Conservation (phyloP, 2,113 vertebrate genomes). For the Alethe diademata region DNA sequence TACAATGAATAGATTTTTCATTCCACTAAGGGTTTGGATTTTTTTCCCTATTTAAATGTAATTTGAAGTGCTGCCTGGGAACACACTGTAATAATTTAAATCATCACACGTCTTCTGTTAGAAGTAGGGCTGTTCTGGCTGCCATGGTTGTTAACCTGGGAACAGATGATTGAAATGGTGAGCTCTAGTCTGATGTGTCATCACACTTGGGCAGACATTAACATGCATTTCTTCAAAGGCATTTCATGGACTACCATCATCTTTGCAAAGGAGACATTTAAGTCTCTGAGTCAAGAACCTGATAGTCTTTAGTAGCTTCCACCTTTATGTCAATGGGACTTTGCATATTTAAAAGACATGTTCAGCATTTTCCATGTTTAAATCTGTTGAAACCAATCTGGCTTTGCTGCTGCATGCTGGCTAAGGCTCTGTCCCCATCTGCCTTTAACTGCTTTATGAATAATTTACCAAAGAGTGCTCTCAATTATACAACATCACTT, state of each 20-base stretch:
- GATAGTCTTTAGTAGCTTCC: neutral
- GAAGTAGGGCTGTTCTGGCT: neutral
- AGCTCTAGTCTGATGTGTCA: neutral
- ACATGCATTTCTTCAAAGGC: neutral
- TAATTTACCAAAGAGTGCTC: neutral
- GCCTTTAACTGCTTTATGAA: constrained; percentile 5
- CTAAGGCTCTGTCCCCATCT: neutral
- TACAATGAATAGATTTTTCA: constrained; percentile 44
- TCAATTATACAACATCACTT: constrained; percentile 14
- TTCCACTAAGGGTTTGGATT: neutral
- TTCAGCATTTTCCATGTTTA: neutral
- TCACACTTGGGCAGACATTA: neutral
- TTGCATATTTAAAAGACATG: neutral
- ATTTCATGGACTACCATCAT: neutral
- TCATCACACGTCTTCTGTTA: neutral
- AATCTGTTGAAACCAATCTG: neutral
- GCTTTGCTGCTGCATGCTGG: neutral
- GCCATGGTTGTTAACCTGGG: neutral
- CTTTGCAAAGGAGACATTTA: neutral
- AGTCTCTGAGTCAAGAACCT: neutral
- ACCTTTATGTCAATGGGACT: neutral
- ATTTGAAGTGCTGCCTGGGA: constrained; percentile 43
- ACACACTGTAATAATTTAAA: constrained; percentile 10
- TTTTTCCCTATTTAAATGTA: neutral
- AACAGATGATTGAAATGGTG: neutral